phyloP scores from a whole-genome alignment of 1,140 invertebrate species.

The Trypoxylus dichotomus region DNA sequence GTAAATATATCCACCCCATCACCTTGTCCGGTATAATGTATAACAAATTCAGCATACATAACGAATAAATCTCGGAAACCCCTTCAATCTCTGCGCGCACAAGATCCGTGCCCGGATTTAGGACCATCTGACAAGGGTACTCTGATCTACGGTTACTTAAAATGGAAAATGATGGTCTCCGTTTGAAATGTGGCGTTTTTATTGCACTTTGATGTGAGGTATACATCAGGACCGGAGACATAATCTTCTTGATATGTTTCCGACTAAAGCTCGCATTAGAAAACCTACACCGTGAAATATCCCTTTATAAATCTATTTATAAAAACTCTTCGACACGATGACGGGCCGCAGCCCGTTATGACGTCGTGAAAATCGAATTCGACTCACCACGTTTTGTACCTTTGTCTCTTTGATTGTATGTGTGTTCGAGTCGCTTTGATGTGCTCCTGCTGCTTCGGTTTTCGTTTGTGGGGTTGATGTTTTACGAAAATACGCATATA shows the following conservation, averaged over 20 bases:
- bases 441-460: not conserved
- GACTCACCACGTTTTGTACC: slow-evolving; percentile 5
- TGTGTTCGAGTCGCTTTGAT: not conserved
- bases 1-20: slow-evolving; percentile 6
- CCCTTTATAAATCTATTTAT: slow-evolving; percentile 14
- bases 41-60: slow-evolving; percentile 37
- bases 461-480: not conserved
- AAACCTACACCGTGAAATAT: not conserved
- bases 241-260: slow-evolving; percentile 38
- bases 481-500: no score
- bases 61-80: slow-evolving; percentile 33
- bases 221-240: slow-evolving; percentile 34
- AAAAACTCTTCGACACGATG: not conserved
- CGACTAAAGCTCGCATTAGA: slow-evolving; percentile 24
- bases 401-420: slow-evolving; percentile 1
- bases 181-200: slow-evolving; percentile 40
- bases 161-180: slow-evolving; percentile 39
- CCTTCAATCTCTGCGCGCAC: slow-evolving; percentile 30
- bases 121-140: slow-evolving; percentile 37
- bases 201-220: slow-evolving; percentile 38
- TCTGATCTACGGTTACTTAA: slow-evolving; percentile 40
- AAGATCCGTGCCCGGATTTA: slow-evolving; percentile 32
- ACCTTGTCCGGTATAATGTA: slow-evolving; percentile 26
- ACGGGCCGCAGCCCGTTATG: not conserved
- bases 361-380: not conserved